Percentiles rank a stretch among this genome's conserved stretches.
Evolutionary conservation across 2,797 vertebrate genomes (phyloP).

Genomic region (Enteromius thamalakanensis): DNA sequence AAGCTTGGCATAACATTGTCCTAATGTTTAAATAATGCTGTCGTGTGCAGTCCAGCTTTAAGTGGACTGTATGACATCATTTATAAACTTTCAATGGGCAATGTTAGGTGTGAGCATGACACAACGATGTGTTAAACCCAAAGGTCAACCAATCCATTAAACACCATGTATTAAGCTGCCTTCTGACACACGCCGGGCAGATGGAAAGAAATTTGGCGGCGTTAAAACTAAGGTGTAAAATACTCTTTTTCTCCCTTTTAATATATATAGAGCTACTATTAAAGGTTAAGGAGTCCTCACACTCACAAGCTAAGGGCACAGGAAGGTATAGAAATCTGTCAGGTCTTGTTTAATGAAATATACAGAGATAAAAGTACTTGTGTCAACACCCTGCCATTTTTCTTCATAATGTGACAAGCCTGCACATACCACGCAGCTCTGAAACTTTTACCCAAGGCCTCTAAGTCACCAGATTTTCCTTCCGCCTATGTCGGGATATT

Average conservation of each 20-base stretch:
- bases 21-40: conserved; percentile 54
- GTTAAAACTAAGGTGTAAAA: conserved; percentile 10
- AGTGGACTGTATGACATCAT: conserved; percentile 53
- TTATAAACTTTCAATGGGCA: conserved; percentile 55
- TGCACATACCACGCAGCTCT: conserved; percentile 36
- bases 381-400: conserved; percentile 65
- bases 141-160: conserved; percentile 50
- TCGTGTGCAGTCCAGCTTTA: conserved; percentile 53
- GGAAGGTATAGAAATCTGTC: conserved; percentile 56
- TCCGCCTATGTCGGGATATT: conserved; percentile 35
- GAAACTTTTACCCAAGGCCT: conserved; percentile 6
- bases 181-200: conserved; percentile 10
- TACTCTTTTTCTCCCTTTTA: background rate
- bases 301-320: conserved; percentile 27
- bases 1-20: conserved; percentile 45
- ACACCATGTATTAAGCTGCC: conserved; percentile 27
- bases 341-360: conserved; percentile 63
- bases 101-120: conserved; percentile 48
- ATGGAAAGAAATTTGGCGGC: background rate
- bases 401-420: conserved; percentile 51
- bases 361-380: conserved; percentile 64
- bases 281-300: conserved; percentile 34
- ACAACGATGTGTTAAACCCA: conserved; percentile 55
- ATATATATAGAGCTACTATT: background rate
- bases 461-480: conserved; percentile 34